Evolutionary conservation across 2,113 vertebrate species (phyloP).

Genomic region (Boulengeromyrus knoepffleri): DNA sequence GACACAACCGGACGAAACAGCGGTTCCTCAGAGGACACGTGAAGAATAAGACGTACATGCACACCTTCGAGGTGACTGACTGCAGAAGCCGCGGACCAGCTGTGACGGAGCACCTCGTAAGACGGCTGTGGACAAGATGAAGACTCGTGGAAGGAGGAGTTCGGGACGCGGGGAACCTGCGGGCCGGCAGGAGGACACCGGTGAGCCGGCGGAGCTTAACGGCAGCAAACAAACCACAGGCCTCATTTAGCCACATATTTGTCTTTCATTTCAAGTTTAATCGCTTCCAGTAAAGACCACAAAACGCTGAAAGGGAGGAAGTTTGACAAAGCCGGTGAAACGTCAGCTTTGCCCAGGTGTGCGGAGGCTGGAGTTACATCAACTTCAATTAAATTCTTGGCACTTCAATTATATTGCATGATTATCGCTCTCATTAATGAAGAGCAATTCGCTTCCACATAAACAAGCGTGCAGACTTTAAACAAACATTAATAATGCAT

Average conservation of each 20-base stretch:
- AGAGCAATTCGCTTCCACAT: slow-evolving; percentile 22
- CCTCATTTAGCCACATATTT: slow-evolving; percentile 23
- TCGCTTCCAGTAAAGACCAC: slow-evolving; percentile 20
- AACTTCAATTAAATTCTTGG: slow-evolving; percentile 25
- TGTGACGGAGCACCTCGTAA: slow-evolving; percentile 20
- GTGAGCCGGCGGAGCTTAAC: background rate
- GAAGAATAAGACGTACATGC: background rate
- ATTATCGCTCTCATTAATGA: slow-evolving; percentile 29
- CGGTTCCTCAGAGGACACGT: background rate
- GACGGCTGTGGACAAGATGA: slow-evolving; percentile 21
- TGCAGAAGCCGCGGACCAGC: slow-evolving; percentile 24
- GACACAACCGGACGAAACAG: slow-evolving; percentile 13
- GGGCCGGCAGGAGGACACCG: background rate
- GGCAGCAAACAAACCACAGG: slow-evolving; percentile 20
- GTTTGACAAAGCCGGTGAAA: slow-evolving; percentile 18
- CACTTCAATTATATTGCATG: slow-evolving; percentile 25
- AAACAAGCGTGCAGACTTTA: slow-evolving; percentile 31
- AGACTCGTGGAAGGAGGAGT: slow-evolving; percentile 34
- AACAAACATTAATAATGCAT: slow-evolving; percentile 45
- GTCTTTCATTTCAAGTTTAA: slow-evolving; percentile 30
- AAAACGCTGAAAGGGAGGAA: slow-evolving; percentile 25
- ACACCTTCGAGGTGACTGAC: slow-evolving; percentile 31
- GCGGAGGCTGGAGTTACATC: slow-evolving; percentile 18
- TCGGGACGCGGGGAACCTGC: slow-evolving; percentile 46
- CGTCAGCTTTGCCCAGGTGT: slow-evolving; percentile 14